Percentiles rank a stretch among this genome's conserved stretches.
Evolutionary conservation across 1,140 invertebrate genomes (phyloP).

Genomic region (Eurosta solidaginis): DNA sequence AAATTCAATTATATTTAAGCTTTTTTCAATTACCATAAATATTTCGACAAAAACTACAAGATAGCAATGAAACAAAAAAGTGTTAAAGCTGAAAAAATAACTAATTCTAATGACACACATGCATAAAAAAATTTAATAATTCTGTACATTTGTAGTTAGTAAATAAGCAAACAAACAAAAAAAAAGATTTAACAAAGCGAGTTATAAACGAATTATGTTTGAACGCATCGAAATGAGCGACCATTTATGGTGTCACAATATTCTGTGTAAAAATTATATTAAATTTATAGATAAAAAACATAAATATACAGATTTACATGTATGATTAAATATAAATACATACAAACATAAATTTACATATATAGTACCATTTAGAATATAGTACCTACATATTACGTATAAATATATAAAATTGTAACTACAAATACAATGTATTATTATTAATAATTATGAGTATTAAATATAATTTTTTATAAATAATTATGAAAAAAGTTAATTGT

Average conservation of each 20-base stretch:
- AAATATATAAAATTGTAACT: constrained; percentile 11
- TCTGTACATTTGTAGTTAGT: constrained; percentile 7
- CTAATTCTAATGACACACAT: no score
- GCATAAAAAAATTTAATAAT: background rate
- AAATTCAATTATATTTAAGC: no score
- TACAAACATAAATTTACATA: background rate
- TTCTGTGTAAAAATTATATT: background rate
- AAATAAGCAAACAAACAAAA: background rate
- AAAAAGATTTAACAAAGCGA: background rate
- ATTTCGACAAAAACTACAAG: no score
- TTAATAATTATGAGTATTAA: constrained; percentile 26
- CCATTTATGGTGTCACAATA: background rate
- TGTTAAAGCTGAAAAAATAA: no score
- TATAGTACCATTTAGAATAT: background rate
- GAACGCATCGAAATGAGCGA: background rate
- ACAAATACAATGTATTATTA: constrained; percentile 27
- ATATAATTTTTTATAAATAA: constrained; percentile 29
- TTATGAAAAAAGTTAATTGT: background rate
- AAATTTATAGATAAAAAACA: background rate
- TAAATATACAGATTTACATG: background rate
- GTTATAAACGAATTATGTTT: background rate
- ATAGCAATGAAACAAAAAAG: no score
- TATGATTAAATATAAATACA: background rate
- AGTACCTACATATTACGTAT: no score
- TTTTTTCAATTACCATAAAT: no score